Evolutionary conservation across 2,113 vertebrate species (phyloP).

Genomic region (western clawed frog (Xenopus tropicalis)): DNA sequence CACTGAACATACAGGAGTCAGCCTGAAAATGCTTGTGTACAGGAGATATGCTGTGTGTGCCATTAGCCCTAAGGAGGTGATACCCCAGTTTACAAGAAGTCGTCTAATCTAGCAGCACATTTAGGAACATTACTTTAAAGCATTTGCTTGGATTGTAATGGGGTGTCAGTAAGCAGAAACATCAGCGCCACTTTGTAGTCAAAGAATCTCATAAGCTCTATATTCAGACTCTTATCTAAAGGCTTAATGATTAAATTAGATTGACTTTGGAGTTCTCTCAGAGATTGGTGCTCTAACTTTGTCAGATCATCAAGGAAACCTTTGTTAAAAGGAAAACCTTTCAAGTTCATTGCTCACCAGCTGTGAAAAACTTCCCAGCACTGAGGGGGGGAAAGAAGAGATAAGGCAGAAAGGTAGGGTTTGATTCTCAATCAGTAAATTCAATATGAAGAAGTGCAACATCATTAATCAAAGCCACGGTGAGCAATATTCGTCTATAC

Average conservation of each 20-base stretch:
- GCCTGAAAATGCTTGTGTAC: too few species aligned
- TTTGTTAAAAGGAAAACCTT: neutral
- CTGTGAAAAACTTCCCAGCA: neutral
- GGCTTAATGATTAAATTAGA: conserved; percentile 1
- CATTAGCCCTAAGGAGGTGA: too few species aligned
- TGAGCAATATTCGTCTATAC: too few species aligned
- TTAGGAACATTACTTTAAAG: too few species aligned
- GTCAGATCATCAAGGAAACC: conserved; percentile 3
- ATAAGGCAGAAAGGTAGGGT: neutral
- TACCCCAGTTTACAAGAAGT: too few species aligned
- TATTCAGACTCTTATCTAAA: too few species aligned
- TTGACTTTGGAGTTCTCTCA: conserved; percentile 5
- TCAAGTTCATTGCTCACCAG: neutral
- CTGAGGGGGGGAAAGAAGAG: neutral
- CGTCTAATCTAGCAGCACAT: too few species aligned
- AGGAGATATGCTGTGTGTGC: too few species aligned
- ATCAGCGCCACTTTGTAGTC: neutral
- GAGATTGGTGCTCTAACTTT: neutral
- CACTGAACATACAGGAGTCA: too few species aligned
- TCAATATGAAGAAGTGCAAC: neutral
- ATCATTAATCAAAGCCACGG: neutral
- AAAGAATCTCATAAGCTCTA: neutral
- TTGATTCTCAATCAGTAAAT: neutral
- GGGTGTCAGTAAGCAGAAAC: neutral
- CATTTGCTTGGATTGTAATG: too few species aligned